Base-by-base conservation (phyloP, 1,140 invertebrate species). In the Nephila pilipes region DNA sequence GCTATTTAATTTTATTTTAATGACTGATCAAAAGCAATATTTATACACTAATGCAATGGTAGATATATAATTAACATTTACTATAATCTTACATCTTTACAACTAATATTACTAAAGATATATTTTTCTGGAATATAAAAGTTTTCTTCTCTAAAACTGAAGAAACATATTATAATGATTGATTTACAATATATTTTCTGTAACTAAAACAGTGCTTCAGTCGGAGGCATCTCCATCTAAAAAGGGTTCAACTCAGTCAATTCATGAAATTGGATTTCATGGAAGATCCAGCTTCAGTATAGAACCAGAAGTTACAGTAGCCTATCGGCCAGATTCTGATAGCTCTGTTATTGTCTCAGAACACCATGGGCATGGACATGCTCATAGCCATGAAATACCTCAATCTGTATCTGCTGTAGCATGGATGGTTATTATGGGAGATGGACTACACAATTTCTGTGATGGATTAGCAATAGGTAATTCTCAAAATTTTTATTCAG, bases 361-460 rank as follows among this genome's bases (percentile, higher is more conserved):
- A 1, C 98, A 98, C 96, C 98, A 98, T 95, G 97, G 98, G 0
- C 98, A 98, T 95, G 97, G 97, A 20, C 98, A 98, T 95, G 97
- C 97, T 1, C 97, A 98, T 94, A 97, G 98, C 18, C 97, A 98
- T 95, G 97, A 97, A n/a, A 97, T 97, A 0, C 97, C 98, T 0
- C 97, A 97, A 81, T 97, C 97, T 93, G 83, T 94, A 6, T 69
- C 92, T 36, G 79, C 92, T 46, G 97, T 99, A 1, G 98, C 98
- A 18, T 99, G 98, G 97, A 99, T 99, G 98, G 98, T 99, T 57
- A 97, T 99, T 80, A 97, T 98, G 97, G 98, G 98, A 1, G 98
- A 99, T 95, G 98, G 98, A 0, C 96, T 99, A 22, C 98, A 99
- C 94, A 98, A 98, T 95, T 98, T 98, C 95, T 97, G 97, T 6